A percentile compares a stretch with the other conserved stretches of the same genome.
phyloP scores from a whole-genome alignment of 2,113 vertebrate species.

The Patagioenas fasciata region DNA sequence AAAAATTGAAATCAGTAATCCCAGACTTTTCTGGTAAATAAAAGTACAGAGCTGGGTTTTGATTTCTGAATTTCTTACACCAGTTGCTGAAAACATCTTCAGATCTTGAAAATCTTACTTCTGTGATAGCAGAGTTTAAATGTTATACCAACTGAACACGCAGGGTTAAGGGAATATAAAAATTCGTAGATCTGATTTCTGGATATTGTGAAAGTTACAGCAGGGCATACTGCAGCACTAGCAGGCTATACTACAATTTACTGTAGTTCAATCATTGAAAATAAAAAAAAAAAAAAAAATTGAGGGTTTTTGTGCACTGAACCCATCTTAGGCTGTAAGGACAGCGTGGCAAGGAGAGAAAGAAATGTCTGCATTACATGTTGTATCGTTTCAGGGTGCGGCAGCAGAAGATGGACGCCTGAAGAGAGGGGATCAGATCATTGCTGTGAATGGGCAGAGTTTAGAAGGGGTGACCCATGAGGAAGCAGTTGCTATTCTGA shows the following conservation, averaged over 20 bases:
- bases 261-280: neutral
- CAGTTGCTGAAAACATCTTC: neutral
- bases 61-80: neutral
- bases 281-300: neutral
- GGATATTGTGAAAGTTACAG: neutral
- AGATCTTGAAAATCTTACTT: neutral
- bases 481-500: constrained; percentile 93
- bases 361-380: neutral
- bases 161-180: neutral
- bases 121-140: neutral
- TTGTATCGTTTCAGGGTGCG: constrained; percentile 84
- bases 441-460: constrained; percentile 93
- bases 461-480: constrained; percentile 95
- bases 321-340: neutral
- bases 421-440: constrained; percentile 95
- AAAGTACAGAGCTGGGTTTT: neutral
- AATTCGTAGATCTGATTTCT: neutral
- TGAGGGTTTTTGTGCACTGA: neutral
- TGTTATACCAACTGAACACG: neutral
- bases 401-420: constrained; percentile 93
- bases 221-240: neutral
- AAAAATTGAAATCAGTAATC: neutral
- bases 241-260: neutral
- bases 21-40: neutral
- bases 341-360: neutral